Base-by-base conservation (phyloP, 1,140 invertebrate genomes). In the Saccostrea cuccullata region DNA sequence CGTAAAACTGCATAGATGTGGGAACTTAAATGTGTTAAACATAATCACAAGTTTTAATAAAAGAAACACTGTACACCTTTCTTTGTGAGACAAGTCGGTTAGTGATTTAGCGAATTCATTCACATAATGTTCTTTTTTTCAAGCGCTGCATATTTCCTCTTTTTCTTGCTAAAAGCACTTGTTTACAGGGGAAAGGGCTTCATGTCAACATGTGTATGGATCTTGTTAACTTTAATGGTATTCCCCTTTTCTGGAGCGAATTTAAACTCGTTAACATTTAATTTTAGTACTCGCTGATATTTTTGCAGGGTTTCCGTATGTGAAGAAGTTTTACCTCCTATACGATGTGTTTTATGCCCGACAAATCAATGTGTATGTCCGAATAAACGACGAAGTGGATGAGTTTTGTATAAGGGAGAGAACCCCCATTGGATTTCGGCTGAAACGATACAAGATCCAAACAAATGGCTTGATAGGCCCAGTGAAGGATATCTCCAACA, bases 251-350 rank as follows among this genome's bases (percentile, higher is more conserved):
- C n/a, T 20, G 15, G 17, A 64, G n/a, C n/a, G 17, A 17, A 64
- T 64, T 64, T 64, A 17, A 17, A 17, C n/a, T 64, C 17, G n/a
- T 64, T 20, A 64, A 64, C n/a, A 64, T 64, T 36, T 1, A 36
- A 36, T 36, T 36, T 64, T 64, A 20, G 58, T 64, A 6, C n/a
- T 64, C 15, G 1, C 5, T 47, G n/a, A 15, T 67, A 73, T 86
- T 70, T 47, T 70, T 40, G 47, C 36, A 87, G 86, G 86, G 20
- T 87, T 87, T 20, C 67, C 55, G 15, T 30, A 87, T 47, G 67
- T 87, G n/a, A 82, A 73, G 55, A 87, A 87, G 36, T 87, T 87
- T 82, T 87, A 87, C 86, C 86, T 87, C 8, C 26, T 87, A 11
- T 56, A 87, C 30, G 77, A 73, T 40, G 86, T 82, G n/a, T 87